A percentile compares a stretch with the other conserved stretches of the same genome.
These are phyloP conservation scores for Oceanodroma tethys DNA, from an alignment of 2,113 vertebrate species.

Conservation along the genomic window DNA sequence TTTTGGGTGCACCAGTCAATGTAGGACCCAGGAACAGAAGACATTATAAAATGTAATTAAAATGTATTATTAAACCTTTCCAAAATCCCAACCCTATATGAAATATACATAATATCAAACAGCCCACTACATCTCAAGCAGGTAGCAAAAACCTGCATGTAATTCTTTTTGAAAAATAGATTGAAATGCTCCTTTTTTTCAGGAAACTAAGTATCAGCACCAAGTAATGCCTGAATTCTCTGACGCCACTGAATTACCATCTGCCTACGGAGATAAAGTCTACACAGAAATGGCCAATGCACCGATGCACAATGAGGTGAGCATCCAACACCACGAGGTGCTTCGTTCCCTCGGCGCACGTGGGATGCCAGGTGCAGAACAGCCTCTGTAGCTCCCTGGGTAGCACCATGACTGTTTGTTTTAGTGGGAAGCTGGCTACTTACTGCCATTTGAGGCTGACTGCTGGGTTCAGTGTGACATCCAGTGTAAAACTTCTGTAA, in stretches of 20 bases:
- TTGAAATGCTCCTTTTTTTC: neutral
- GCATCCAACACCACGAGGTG: neutral
- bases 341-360: neutral
- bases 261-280: slow-evolving; percentile 7
- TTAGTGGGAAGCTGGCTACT: neutral
- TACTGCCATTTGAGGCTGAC: neutral
- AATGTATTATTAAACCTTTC: neutral
- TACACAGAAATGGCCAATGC: neutral
- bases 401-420: accelerated
- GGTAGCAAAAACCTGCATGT: neutral
- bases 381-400: neutral
- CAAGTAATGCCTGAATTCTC: neutral
- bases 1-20: neutral
- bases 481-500: neutral
- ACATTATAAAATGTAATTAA: neutral
- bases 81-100: neutral
- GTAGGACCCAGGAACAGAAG: neutral
- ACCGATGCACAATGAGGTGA: neutral
- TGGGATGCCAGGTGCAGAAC: neutral
- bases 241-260: neutral
- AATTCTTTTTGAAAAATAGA: neutral
- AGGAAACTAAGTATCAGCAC: neutral
- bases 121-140: neutral
- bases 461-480: neutral
- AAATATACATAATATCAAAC: neutral